These are phyloP conservation scores for Gambusia yucatana DNA, from an alignment of 2,797 vertebrate genomes.

Conservation along the genomic window DNA sequence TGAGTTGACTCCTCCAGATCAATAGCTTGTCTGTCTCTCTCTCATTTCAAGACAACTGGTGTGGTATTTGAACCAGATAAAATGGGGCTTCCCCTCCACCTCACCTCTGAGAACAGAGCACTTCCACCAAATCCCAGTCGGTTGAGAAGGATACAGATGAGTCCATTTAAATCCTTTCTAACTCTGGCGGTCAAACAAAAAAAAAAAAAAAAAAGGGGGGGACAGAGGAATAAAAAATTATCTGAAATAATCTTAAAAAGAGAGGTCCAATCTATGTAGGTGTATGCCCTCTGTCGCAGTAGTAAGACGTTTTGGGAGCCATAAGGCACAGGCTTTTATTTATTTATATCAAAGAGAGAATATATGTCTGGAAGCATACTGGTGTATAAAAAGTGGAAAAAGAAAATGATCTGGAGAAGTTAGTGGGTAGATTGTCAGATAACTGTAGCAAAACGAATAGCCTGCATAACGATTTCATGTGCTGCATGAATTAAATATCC, in stretches of 20 bases:
- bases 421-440: slow-evolving; percentile 54
- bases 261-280: slow-evolving; percentile 74
- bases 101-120: slow-evolving; percentile 79
- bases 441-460: slow-evolving; percentile 53
- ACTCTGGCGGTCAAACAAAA: slow-evolving; percentile 61
- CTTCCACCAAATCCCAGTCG: slow-evolving; percentile 77
- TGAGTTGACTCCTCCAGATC: slow-evolving; percentile 81
- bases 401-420: slow-evolving; percentile 55
- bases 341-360: slow-evolving; percentile 69
- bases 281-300: slow-evolving; percentile 70
- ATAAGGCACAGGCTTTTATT: slow-evolving; percentile 73
- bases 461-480: slow-evolving; percentile 64
- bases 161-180: slow-evolving; percentile 77
- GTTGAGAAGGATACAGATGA: slow-evolving; percentile 80
- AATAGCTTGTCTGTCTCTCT: slow-evolving; percentile 81
- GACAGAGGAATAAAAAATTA: slow-evolving; percentile 39
- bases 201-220: slow-evolving; percentile 40
- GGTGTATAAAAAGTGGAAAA: slow-evolving; percentile 66
- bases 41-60: slow-evolving; percentile 74
- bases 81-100: slow-evolving; percentile 81
- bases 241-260: slow-evolving; percentile 70
- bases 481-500: slow-evolving; percentile 69
- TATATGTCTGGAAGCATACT: slow-evolving; percentile 67
- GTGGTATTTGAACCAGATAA: slow-evolving; percentile 86
- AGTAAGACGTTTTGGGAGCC: slow-evolving; percentile 71